phyloP scores from a whole-genome alignment of 1,140 invertebrate genomes.

The Cydia fagiglandana region DNA sequence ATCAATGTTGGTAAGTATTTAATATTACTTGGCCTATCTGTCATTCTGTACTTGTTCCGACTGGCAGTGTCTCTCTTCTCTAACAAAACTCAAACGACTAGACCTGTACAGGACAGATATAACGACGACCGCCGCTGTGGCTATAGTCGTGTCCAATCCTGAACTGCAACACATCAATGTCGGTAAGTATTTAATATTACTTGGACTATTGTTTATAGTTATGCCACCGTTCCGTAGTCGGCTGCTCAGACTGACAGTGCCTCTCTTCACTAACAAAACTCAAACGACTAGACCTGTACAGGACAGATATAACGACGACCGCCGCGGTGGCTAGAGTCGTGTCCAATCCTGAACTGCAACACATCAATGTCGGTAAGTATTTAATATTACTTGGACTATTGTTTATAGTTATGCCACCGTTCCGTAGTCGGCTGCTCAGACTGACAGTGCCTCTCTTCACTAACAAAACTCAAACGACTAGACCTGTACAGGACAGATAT shows the following conservation, averaged over 20 bases:
- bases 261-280: conserved; percentile 74
- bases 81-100: conserved; percentile 83
- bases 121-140: conserved; percentile 81
- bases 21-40: no score
- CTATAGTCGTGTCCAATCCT: conserved; percentile 83
- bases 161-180: conserved; percentile 87
- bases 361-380: conserved; percentile 85
- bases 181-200: conserved; percentile 70
- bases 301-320: conserved; percentile 84
- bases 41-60: no score
- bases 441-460: conserved; percentile 66
- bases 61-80: conserved; percentile 66
- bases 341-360: conserved; percentile 84
- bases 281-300: conserved; percentile 88
- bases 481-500: conserved; percentile 89
- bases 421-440: no score
- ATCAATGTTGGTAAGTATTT: conserved; percentile 84
- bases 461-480: conserved; percentile 83
- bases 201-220: no score
- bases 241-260: not conserved
- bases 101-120: conserved; percentile 89
- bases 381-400: no score
- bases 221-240: no score
- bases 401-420: no score
- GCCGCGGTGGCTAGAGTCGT: conserved; percentile 83